Base-by-base conservation (phyloP, 2,797 vertebrate species). In the Pelobates cultripes region DNA sequence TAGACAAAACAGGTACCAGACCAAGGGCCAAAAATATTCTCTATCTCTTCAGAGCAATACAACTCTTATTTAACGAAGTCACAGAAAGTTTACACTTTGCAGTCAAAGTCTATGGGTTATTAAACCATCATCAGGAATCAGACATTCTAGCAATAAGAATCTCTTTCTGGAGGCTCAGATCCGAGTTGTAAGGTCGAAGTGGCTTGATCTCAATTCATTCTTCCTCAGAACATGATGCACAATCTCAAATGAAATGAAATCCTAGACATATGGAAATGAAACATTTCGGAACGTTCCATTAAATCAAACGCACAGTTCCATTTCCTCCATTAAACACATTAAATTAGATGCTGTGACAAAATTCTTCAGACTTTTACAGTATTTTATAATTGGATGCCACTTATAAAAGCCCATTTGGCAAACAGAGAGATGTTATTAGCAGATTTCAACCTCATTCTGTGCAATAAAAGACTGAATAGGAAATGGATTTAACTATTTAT, bases 361-460 rank as follows among this genome's bases (percentile, higher is more conserved):
- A 1, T 85, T 88, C 79, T 10, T 82, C 86, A 67, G 68, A 70
- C n/a, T 86, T 89, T 90, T 82, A 87, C 73, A 81, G 74, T 86
- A 69, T 84, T 55, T 89, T 88, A 84, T 90, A 93, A 93, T 92
- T 92, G 89, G 85, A 86, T 89, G 85, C 86, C 85, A 86, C 81
- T 86, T 84, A 87, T 87, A 87, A 89, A 90, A 91, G 70, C 73
- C 86, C 84, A 75, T 73, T 82, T 87, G 86, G 84, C 84, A 87
- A 87, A 89, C 90, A 84, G 83, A 87, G 87, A 86, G 84, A 85
- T 85, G 73, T 86, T 87, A 73, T 85, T 91, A 92, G 86, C 85
- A 79, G 86, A 89, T 88, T 90, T 88, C 78, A 40, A 3, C 3
- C 61, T 60, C 28, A 60, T 60, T 60, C 15, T 3, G 15, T 14